Evolutionary conservation across 2,113 vertebrate species (phyloP).

Genomic region (Lasiurus cinereus): DNA sequence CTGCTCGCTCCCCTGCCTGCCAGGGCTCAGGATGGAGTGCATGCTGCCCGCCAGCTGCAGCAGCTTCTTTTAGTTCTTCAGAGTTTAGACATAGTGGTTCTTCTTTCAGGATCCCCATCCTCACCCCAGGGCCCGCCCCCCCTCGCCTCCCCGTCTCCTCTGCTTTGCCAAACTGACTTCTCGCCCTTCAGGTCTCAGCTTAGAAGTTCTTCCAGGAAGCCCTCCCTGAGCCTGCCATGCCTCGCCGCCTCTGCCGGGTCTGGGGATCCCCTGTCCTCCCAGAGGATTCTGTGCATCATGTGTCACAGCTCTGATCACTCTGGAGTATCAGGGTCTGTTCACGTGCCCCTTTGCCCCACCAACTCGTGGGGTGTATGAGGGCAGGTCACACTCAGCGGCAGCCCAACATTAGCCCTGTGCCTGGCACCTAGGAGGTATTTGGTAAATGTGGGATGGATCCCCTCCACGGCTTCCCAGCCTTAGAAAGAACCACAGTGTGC

Average conservation of each 20-base stretch:
- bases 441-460: background rate
- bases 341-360: background rate
- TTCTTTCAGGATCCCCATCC: background rate
- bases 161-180: background rate
- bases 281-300: accelerated
- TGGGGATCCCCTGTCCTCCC: background rate
- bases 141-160: background rate
- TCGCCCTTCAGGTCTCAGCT: background rate
- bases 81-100: background rate
- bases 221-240: background rate
- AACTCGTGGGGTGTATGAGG: background rate
- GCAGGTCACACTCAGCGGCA: no score
- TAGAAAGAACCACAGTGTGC: background rate
- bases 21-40: background rate
- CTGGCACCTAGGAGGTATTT: no score
- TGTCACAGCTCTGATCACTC: background rate
- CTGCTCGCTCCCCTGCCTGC: background rate
- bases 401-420: background rate
- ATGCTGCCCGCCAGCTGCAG: background rate
- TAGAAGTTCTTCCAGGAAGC: background rate
- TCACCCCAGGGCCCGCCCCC: no score
- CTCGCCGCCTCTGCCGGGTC: background rate
- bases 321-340: background rate
- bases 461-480: background rate
- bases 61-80: background rate